Evolutionary conservation across 2,797 vertebrate genomes (phyloP).

Genomic region (Muraenolepis orangiensis): DNA sequence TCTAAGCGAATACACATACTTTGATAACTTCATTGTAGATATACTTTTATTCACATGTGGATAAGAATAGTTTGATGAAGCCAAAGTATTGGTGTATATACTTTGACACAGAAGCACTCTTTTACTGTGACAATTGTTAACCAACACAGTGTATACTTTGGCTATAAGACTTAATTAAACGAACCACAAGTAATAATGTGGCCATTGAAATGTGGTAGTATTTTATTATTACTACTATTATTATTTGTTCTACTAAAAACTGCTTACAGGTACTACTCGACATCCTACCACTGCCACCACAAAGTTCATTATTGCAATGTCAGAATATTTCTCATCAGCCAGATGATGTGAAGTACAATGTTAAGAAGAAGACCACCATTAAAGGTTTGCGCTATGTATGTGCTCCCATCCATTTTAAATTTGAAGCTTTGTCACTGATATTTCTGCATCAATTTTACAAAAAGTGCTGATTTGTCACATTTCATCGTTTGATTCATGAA

Average conservation of each 20-base stretch:
- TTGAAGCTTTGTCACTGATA: not conserved
- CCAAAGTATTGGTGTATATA: constrained; percentile 34
- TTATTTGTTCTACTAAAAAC: not conserved
- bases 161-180: constrained; percentile 51
- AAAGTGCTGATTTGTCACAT: not conserved
- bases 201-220: constrained; percentile 30
- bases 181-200: constrained; percentile 52
- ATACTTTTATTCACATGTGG: constrained; percentile 52
- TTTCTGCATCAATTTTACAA: not conserved
- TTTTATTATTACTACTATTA: no score
- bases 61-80: constrained; percentile 41
- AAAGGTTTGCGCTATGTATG: not conserved
- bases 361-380: not conserved
- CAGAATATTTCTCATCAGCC: not conserved
- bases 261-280: not conserved
- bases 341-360: not conserved
- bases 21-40: constrained; percentile 54
- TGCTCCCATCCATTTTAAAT: not conserved
- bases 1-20: constrained; percentile 29
- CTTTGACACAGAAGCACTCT: constrained; percentile 24
- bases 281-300: not conserved
- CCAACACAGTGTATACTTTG: constrained; percentile 36
- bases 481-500: constrained; percentile 1
- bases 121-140: constrained; percentile 38
- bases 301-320: not conserved